These are phyloP conservation scores for Cettia cetti DNA, from an alignment of 2,113 vertebrate species.

Conservation along the genomic window DNA sequence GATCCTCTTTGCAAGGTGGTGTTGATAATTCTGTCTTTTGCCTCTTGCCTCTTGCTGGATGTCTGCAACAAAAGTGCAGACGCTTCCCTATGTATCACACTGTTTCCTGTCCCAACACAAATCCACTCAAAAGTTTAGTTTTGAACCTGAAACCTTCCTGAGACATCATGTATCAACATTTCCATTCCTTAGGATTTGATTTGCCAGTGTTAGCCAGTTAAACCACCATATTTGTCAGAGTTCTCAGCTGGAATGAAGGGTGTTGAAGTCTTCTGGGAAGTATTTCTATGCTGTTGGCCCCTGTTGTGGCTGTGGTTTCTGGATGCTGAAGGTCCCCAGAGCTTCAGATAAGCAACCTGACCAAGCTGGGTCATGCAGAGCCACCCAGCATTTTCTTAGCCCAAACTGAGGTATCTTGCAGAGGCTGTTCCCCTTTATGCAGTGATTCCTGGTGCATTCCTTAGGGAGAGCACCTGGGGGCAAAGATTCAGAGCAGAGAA, in stretches of 20 bases:
- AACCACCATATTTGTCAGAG: neutral
- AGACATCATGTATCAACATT: neutral
- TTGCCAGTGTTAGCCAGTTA: neutral
- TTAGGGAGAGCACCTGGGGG: neutral
- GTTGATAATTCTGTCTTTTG: neutral
- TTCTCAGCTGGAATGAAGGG: neutral
- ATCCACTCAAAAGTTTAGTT: neutral
- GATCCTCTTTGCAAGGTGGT: neutral
- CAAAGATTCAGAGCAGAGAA: neutral
- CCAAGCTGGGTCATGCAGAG: neutral
- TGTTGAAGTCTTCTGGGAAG: neutral
- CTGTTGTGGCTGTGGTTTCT: neutral
- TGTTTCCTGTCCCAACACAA: neutral
- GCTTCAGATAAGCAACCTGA: neutral
- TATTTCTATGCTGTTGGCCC: neutral
- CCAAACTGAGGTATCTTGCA: neutral
- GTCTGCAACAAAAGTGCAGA: neutral
- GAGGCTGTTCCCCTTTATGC: neutral
- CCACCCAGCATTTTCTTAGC: neutral
- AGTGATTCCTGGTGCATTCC: neutral
- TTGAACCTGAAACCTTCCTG: neutral
- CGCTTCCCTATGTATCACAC: neutral
- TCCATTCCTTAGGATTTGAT: neutral
- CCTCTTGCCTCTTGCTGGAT: neutral
- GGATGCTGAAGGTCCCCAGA: neutral